Base-by-base conservation (phyloP, 2,797 vertebrate genomes). In the Channa striata region DNA sequence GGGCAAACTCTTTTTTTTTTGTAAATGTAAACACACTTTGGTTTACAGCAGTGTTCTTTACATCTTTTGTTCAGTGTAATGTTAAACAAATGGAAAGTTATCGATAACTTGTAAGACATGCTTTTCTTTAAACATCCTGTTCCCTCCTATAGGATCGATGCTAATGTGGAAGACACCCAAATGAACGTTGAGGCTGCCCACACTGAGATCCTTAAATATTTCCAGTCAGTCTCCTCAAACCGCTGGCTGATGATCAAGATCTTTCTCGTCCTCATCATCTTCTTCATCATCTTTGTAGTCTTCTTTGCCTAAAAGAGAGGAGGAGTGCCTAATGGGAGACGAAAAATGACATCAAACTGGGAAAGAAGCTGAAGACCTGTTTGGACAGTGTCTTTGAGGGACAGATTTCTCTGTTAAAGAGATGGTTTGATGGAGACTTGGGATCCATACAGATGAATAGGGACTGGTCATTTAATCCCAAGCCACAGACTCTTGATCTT, bases 241-340 rank as follows among this genome's bases (percentile, higher is more conserved):
- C 96, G 97, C 66, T 99, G 97, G 97, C 95, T 99, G 51, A 96
- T 99, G 96, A 95, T 98, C 81, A 99, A 99, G 94, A 97, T 99
- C 83, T 99, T 99, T 92, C 96, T 99, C 12, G 96, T 99, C 81
- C 96, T 99, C 66, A 89, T 97, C 34, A 39, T 98, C 82, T 98
- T 99, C 93, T 99, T 99, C 93, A 96, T 98, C 86, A 89, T 98
- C 88, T 99, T 99, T 44, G 97, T 99, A n/a, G 96, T 99, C 73
- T 99, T 99, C 92, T 94, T 99, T 8, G 97, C 97, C 71, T 99
- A 93, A 97, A 19, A 69, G 61, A 25, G 61, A 60, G 64, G 25
- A 60, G 13, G 11, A 59, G 19, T 6, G 0, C 8, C 43, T 2
- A 20, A 43, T 23, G 2, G 16, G 16, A 11, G 40, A 78, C n/a